A percentile compares a stretch with the other conserved stretches of the same genome.
Conservation (phyloP, 2,113 vertebrate species). For the Dolichallabes microphthalmus region DNA sequence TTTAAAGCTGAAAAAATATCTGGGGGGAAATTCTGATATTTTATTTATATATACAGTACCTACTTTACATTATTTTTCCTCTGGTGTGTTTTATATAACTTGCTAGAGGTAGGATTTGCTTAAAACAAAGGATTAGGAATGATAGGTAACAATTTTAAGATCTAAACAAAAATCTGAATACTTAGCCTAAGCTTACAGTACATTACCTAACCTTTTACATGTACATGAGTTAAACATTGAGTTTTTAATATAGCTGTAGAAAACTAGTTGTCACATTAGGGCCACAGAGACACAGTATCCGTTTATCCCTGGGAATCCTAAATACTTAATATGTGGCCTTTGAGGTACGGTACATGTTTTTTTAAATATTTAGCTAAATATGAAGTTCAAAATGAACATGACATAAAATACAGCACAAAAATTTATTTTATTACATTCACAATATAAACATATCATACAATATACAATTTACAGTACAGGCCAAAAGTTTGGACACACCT, state of each 20-base stretch:
- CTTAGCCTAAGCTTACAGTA: background rate
- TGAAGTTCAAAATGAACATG: too few species aligned
- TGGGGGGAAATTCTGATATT: background rate
- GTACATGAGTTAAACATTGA: background rate
- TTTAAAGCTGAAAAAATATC: background rate
- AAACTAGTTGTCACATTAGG: background rate
- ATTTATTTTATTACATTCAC: too few species aligned
- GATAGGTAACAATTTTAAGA: background rate
- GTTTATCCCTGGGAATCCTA: background rate
- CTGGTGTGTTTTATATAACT: background rate
- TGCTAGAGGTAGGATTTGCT: background rate
- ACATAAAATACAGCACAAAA: too few species aligned
- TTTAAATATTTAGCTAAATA: too few species aligned
- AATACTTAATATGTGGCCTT: background rate
- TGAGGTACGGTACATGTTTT: too few species aligned
- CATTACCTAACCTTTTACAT: background rate
- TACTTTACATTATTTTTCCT: background rate
- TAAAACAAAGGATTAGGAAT: background rate
- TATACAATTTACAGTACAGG: too few species aligned
- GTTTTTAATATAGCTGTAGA: background rate
- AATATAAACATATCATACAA: too few species aligned
- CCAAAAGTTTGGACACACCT: too few species aligned
- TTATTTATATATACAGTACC: background rate
- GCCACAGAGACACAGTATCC: background rate
- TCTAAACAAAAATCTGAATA: background rate